Percentiles rank a stretch among this genome's conserved stretches.
These are phyloP conservation scores for Apotomis betuletana DNA, from an alignment of 2,888 invertebrate genomes.

Conservation along the genomic window DNA sequence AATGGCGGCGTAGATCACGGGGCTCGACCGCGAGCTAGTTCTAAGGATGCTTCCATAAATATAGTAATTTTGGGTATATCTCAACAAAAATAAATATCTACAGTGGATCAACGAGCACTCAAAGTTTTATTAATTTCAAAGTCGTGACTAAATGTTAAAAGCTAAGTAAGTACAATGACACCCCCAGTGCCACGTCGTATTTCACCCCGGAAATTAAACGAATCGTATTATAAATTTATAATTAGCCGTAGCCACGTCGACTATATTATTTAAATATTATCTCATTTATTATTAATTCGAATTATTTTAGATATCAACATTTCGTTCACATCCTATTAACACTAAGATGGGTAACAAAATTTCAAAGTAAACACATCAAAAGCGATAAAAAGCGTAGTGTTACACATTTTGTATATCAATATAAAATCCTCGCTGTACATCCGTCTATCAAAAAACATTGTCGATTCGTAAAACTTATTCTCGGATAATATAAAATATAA, in stretches of 20 bases:
- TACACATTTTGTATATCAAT: constrained; percentile 43
- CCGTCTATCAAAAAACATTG: constrained; percentile 44
- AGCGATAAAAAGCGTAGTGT: constrained; percentile 45
- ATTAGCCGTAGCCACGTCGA: constrained; percentile 23
- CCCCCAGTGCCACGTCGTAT: constrained; percentile 53
- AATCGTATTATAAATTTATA: constrained; percentile 1
- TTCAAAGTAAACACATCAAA: constrained; percentile 63
- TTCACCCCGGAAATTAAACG: constrained; percentile 25
- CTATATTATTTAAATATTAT: constrained; percentile 33
- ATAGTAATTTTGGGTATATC: constrained; percentile 79
- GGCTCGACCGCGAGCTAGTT: constrained; percentile 49
- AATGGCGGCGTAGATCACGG: constrained; percentile 44
- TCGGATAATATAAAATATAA: constrained; percentile 45
- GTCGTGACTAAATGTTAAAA: constrained; percentile 74
- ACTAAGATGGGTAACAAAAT: constrained; percentile 62
- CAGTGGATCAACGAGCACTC: constrained; percentile 80
- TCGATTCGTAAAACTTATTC: constrained; percentile 44
- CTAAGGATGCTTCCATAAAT: constrained; percentile 69
- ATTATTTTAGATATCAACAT: constrained; percentile 55
- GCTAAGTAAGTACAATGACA: constrained; percentile 81
- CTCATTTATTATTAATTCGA: constrained; percentile 46
- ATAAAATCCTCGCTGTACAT: constrained; percentile 51
- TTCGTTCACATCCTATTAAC: constrained; percentile 34
- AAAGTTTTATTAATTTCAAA: constrained; percentile 72
- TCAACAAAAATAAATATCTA: constrained; percentile 84